Conservation (phyloP, 2,113 vertebrate genomes). For the Ammodytes marinus region DNA sequence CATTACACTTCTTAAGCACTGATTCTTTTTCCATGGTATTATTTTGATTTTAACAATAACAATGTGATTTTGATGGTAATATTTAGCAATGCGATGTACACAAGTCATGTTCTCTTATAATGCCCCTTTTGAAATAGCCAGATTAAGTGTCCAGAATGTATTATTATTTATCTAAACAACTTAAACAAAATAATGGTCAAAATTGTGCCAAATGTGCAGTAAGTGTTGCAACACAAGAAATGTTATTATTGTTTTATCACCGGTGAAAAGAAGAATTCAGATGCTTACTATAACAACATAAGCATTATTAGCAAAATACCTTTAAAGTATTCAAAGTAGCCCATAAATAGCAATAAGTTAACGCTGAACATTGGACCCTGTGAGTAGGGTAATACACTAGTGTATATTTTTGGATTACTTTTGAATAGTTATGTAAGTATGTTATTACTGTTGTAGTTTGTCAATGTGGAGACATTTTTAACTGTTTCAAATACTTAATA, state of each 20-base stretch:
- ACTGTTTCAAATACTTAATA: neutral
- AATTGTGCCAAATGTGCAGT: neutral
- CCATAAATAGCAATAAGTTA: too few species aligned
- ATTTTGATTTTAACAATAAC: neutral
- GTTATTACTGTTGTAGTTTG: neutral
- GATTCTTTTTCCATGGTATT: neutral
- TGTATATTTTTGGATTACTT: neutral
- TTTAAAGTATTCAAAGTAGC: neutral
- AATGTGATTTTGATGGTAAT: neutral
- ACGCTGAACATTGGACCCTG: neutral
- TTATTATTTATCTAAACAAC: neutral
- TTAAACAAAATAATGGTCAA: neutral
- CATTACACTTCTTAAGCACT: slow-evolving; percentile 18
- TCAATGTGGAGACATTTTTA: neutral
- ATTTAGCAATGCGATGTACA: neutral
- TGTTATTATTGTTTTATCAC: neutral
- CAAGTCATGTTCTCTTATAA: neutral
- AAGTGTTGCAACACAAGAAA: neutral
- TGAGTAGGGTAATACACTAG: neutral
- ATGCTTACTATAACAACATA: neutral
- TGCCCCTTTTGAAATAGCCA: neutral
- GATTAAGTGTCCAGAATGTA: neutral
- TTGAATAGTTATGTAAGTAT: neutral
- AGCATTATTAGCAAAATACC: neutral
- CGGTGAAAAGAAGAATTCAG: too few species aligned